Base-by-base conservation (phyloP, 2,888 invertebrate species). In the Noctua janthe region DNA sequence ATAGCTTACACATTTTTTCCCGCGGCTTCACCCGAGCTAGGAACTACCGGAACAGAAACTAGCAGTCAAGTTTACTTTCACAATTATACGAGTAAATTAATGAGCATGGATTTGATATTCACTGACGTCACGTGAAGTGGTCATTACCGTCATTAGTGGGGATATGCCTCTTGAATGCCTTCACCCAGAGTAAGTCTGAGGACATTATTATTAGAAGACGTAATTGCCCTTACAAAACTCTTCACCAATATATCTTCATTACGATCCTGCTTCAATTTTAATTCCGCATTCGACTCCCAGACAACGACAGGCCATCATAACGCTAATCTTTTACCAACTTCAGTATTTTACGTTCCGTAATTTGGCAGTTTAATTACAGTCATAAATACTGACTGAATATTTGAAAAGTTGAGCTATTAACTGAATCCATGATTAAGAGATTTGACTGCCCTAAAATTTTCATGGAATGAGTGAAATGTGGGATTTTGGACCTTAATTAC, bases 331-430 rank as follows among this genome's bases (percentile, higher is more conserved):
- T 80, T 67, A 76, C 81, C 29, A 78, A 86, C 77, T 83, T 75
- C 80, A 75, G 77, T 78, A 77, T 86, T 86, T 84, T 82, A 86
- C n/a, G 78, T 79, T 74, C 71, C 59, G 29, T 71, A 82, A 84
- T 86, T 86, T 80, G 78, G n/a, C 77, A 82, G 82, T 87, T 85
- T 87, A 85, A 85, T 87, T 76, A 87, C 87, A 23, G 76, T 78
- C 71, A 82, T 86, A 85, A 87, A 87, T 85, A 85, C 78, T 49
- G 87, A 78, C 76, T 59, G 75, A 81, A 81, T 76, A 78, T 87
- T 82, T 72, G 74, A 80, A 87, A 87, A 86, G 80, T 87, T 82
- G 17, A 78, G 82, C 76, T 74, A 80, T 87, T 80, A 87, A 81
- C 51, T 81, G 72, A 76, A 78, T 86, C 71, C 76, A 67, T 51